These are phyloP conservation scores for Pundamilia nyererei DNA, from an alignment of 2,113 vertebrate species.

Conservation along the genomic window DNA sequence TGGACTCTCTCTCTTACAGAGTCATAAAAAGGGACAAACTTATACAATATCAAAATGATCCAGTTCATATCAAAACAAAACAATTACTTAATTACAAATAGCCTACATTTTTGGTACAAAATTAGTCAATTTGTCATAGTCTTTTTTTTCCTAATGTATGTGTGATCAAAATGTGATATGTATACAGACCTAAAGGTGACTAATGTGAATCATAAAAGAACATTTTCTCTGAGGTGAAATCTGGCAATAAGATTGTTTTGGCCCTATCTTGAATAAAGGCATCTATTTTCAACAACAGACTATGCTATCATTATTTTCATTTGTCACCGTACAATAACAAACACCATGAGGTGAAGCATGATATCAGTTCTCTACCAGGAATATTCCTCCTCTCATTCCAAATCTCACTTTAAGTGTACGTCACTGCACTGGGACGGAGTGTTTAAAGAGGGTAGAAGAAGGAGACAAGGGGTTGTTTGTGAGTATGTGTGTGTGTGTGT, in stretches of 20 bases:
- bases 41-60: neutral
- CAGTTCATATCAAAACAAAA: neutral
- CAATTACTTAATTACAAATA: neutral
- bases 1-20: neutral
- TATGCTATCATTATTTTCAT: neutral
- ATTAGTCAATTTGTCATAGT: neutral
- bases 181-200: neutral
- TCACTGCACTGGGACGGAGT: neutral
- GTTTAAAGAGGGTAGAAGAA: conserved; percentile 3
- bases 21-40: neutral
- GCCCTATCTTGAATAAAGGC: neutral
- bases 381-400: neutral
- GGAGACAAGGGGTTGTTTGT: neutral
- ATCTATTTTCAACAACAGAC: neutral
- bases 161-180: neutral
- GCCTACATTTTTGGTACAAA: neutral
- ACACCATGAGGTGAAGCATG: neutral
- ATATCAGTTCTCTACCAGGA: neutral
- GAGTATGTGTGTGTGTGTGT: neutral
- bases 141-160: neutral
- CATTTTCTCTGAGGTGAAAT: neutral
- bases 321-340: neutral
- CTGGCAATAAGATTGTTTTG: neutral
- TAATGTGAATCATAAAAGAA: neutral
- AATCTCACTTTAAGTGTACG: neutral